Evolutionary conservation across 1,140 invertebrate species (phyloP).

Genomic region (Conus betulinus): DNA sequence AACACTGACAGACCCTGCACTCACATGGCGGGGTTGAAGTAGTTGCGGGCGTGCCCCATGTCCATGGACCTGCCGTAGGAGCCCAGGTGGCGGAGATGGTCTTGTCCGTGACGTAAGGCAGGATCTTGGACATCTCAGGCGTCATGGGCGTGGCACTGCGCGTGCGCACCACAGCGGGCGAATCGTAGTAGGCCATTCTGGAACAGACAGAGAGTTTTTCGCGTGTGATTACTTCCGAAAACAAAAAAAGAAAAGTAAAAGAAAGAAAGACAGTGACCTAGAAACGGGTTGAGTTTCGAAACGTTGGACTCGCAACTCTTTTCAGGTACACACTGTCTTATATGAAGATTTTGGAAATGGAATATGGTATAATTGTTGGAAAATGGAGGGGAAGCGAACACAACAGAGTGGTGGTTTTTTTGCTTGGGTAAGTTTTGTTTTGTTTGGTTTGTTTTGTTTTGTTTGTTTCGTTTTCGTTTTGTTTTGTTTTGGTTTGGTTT

Average conservation of each 20-base stretch:
- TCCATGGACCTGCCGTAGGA: slow-evolving; percentile 63
- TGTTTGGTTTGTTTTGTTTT: too few species aligned
- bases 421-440: too few species aligned
- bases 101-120: slow-evolving; percentile 69
- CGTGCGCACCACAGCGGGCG: slow-evolving; percentile 61
- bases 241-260: not conserved
- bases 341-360: not conserved
- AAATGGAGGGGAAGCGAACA: not conserved
- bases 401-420: too few species aligned
- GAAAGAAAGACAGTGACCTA: not conserved
- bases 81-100: slow-evolving; percentile 67
- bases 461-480: too few species aligned
- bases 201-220: slow-evolving; percentile 14
- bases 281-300: not conserved
- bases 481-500: too few species aligned
- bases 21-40: slow-evolving; percentile 73
- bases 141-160: slow-evolving; percentile 68
- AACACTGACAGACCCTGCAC: not conserved
- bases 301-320: not conserved
- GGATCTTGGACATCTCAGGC: slow-evolving; percentile 68
- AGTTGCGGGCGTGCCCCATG: slow-evolving; percentile 66
- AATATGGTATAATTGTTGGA: not conserved
- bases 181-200: slow-evolving; percentile 66
- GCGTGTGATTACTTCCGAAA: too few species aligned
- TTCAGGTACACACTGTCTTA: not conserved